Base-by-base conservation (phyloP, 2,113 vertebrate species). In the Panurus biarmicus region DNA sequence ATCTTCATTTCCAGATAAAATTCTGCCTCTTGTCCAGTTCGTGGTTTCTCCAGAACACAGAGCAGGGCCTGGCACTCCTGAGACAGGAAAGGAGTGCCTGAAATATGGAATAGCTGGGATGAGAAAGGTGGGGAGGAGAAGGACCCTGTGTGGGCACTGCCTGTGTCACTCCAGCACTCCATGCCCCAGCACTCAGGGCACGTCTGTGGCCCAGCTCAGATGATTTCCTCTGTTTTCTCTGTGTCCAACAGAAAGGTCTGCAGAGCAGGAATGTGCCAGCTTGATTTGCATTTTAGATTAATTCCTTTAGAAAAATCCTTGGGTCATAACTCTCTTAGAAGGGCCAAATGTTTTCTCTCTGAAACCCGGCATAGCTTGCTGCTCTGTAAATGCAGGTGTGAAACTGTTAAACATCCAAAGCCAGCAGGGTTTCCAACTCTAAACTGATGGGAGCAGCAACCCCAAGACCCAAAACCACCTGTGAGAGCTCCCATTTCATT, bases 131-230 rank as follows among this genome's bases (percentile, higher is more conserved):
- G 24, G 24, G 45, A 83, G 69, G 84, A 70, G 36, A 73, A 83
- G 11, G 67, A 26, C 11, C 33, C 23, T n/a, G 33, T 0, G 3
- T 47, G 36, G 71, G 53, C 25, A 13, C 35, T 56, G 61, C 61
- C 36, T 0, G 0, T 11, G 29, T 53, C 84, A n/a, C 20, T 15
- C 12, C 33, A 79, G 51, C 53, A 38, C 22, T 29, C 28, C 0
- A 0, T 29, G 10, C 22, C 44, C 31, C 60, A 57, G 61, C 44
- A 42, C 47, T 29, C 1, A 0, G 2, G 47, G 42, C 50, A 73
- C 17, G 20, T 64, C 85, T 64, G 47, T 50, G 56, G 17, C 35
- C 18, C 67, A 73, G 50, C 65, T 77, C 50, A 91, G 3, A 60
- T 20, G 17, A 50, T 79, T 69, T 72, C 61, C 51, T 73, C 50